Base-by-base conservation (phyloP, 2,888 invertebrate genomes). In the Campopleginae sp. region DNA sequence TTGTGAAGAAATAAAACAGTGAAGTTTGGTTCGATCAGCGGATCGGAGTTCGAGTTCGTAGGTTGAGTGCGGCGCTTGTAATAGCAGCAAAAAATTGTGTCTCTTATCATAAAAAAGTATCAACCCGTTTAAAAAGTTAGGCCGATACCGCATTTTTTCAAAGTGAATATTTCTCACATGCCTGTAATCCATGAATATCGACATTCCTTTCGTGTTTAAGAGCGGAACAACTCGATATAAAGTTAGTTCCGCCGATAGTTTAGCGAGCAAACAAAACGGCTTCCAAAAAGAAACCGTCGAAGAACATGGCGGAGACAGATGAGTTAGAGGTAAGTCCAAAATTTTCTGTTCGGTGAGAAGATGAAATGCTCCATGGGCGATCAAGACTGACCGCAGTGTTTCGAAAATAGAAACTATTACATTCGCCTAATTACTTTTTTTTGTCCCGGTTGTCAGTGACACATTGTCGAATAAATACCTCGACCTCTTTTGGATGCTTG, bases 261-360 rank as follows among this genome's bases (percentile, higher is more conserved):
- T 54, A n/a, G 31, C 58, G 44, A 80, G 72, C 66, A 78, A 76
- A 82, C 90, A 91, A 90, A 89, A 92, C 92, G 92, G 92, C 91
- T 89, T 89, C 91, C 83, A 88, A 87, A 91, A 92, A 91, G 91
- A 93, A 91, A 90, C 88, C 90, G 84, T 88, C 89, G 74, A 92
- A 89, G 91, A 93, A 93, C 90, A 93, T 93, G 93, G 92, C 93
- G 91, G 93, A 93, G 87, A 88, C 91, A 84, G 93, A 93, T 83
- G 93, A 93, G 87, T 89, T 93, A 86, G 93, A 93, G 93, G 93
- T 93, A 89, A 91, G 93, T 92, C 65, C 23, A 46, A 72, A 51
- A 27, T 71, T 76, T 42, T 63, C 1, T 42, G 2, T 42, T 58
- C 14, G 5, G 6, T 19, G 8, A 3, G 17, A 42, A 7, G 2